phyloP scores from a whole-genome alignment of 1,140 invertebrate genomes.

The Asbolus verrucosus region DNA sequence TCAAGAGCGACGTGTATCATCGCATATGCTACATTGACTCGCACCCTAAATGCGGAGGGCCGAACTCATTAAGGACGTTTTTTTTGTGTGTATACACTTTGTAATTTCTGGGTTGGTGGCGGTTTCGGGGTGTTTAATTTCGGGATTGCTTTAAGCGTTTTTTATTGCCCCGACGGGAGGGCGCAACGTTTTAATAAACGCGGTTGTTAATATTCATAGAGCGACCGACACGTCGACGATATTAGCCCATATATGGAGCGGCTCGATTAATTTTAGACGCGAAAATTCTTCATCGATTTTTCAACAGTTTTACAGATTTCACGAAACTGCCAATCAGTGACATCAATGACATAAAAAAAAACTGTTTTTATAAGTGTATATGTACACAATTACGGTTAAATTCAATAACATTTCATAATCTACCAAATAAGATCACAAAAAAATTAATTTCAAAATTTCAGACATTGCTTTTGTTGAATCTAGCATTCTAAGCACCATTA shows the following conservation, averaged over 20 bases:
- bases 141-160: slow-evolving; percentile 28
- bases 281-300: no score
- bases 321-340: no score
- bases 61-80: slow-evolving; percentile 28
- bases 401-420: no score
- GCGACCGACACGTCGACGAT: background rate
- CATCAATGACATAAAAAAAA: background rate
- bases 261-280: no score
- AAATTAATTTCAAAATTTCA: no score
- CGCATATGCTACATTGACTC: slow-evolving; percentile 45
- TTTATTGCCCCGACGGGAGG: slow-evolving; percentile 7
- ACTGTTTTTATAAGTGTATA: no score
- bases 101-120: slow-evolving; percentile 38
- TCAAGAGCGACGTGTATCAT: slow-evolving; percentile 8
- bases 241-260: no score
- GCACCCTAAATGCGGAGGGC: slow-evolving; percentile 7
- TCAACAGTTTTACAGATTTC: no score
- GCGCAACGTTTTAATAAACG: slow-evolving; percentile 1
- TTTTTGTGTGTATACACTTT: slow-evolving; percentile 31
- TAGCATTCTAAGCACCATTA: no score
- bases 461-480: no score
- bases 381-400: no score
- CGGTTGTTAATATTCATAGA: slow-evolving; percentile 4
- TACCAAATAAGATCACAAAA: no score
- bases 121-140: slow-evolving; percentile 49